These are phyloP conservation scores for Neuroscelio doddi DNA, from an alignment of 2,888 invertebrate species.

Conservation along the genomic window DNA sequence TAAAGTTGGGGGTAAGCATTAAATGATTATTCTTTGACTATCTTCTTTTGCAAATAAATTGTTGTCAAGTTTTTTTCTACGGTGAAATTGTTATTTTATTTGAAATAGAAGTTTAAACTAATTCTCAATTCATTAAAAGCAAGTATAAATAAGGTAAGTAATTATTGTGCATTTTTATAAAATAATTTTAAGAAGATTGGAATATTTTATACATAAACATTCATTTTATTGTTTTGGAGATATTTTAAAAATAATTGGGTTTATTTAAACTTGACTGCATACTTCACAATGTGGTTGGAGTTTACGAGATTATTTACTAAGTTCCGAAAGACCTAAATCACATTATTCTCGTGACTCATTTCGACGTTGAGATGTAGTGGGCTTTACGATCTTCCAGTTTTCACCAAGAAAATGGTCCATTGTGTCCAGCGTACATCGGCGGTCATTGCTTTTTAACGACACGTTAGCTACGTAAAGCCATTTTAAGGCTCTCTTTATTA, in stretches of 20 bases:
- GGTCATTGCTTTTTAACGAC: conserved; percentile 11
- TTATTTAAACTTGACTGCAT: neutral
- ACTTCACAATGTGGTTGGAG: neutral
- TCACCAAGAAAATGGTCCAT: conserved; percentile 5
- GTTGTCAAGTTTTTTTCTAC: too few species aligned
- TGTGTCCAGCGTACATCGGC: neutral
- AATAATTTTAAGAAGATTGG: too few species aligned
- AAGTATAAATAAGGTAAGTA: neutral
- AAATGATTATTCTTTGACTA: too few species aligned
- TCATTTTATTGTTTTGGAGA: neutral
- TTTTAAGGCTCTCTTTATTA: neutral
- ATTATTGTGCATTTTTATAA: neutral
- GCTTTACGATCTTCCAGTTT: conserved; percentile 7
- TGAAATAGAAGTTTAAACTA: too few species aligned
- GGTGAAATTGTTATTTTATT: too few species aligned
- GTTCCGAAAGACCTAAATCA: conserved; percentile 8
- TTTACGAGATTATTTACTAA: conserved; percentile 11
- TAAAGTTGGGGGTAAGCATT: too few species aligned
- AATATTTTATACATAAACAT: too few species aligned
- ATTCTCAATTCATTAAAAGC: too few species aligned
- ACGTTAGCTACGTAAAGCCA: conserved; percentile 1
- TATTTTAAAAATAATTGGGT: neutral
- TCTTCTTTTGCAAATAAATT: too few species aligned
- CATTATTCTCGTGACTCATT: conserved; percentile 3
- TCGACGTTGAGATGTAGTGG: conserved; percentile 3